Evolutionary conservation across 2,888 invertebrate genomes (phyloP).

Genomic region (Cheilosia scutellata): DNA sequence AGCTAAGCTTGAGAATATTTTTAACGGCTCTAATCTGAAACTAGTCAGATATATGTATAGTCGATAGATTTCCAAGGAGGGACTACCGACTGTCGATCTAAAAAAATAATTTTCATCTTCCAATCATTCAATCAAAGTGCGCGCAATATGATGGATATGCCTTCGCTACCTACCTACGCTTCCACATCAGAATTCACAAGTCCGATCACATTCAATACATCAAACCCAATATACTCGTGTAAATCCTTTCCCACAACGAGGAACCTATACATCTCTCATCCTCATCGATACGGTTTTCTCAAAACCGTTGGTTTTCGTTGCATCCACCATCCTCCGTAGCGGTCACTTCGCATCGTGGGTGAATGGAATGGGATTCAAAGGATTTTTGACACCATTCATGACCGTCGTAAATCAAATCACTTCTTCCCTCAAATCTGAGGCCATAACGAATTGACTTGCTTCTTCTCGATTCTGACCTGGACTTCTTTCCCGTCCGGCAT

Average conservation of each 20-base stretch:
- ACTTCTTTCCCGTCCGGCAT: background rate
- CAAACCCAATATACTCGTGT: conserved; percentile 14
- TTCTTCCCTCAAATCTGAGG: conserved; percentile 29
- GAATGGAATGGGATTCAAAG: conserved; percentile 35
- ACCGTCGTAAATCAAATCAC: conserved; percentile 63
- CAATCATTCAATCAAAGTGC: background rate
- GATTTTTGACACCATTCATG: conserved; percentile 69
- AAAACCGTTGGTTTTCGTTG: conserved; percentile 2
- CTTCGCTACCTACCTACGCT: conserved; percentile 31
- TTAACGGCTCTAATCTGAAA: no score
- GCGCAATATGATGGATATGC: background rate
- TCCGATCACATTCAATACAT: conserved; percentile 24
- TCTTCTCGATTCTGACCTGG: background rate
- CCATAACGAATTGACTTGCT: conserved; percentile 47
- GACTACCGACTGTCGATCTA: background rate
- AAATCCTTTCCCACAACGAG: conserved; percentile 32
- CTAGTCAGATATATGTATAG: no score
- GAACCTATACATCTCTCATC: conserved; percentile 4
- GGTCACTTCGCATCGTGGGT: conserved; percentile 56
- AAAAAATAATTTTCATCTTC: background rate
- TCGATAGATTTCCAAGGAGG: no score
- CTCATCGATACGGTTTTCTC: conserved; percentile 33
- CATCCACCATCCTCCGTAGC: conserved; percentile 10
- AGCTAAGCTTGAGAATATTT: no score
- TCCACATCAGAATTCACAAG: conserved; percentile 2